Evolutionary conservation across 1,140 invertebrate species (phyloP).

Genomic region (Polyergus mexicanus): DNA sequence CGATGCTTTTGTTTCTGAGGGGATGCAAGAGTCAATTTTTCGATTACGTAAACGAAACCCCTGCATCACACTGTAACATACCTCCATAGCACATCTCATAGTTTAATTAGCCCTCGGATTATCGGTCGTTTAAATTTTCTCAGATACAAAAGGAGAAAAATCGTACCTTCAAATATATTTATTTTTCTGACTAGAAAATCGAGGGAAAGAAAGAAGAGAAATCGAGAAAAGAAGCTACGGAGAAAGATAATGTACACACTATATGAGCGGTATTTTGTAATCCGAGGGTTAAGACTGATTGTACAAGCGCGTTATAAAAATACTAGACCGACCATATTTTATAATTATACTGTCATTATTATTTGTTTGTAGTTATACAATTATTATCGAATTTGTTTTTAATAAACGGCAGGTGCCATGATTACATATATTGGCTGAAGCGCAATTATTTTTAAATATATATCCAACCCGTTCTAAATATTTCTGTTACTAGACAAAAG

Average conservation of each 20-base stretch:
- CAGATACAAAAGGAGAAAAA: neutral
- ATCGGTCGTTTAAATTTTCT: conserved; percentile 64
- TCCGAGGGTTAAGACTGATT: conserved; percentile 83
- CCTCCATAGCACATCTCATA: conserved; percentile 76
- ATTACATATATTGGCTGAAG: conserved; percentile 72
- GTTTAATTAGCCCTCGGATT: conserved; percentile 79
- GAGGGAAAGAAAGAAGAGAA: too few relatives aligned
- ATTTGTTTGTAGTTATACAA: conserved; percentile 82
- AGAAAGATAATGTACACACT: conserved; percentile 23
- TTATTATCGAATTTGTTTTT: conserved; percentile 83
- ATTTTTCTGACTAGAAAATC: conserved; percentile 65
- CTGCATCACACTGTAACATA: conserved; percentile 80
- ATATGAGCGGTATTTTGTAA: conserved; percentile 66
- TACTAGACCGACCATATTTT: conserved; percentile 80
- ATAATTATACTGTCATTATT: conserved; percentile 79
- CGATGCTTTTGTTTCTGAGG: conserved; percentile 68
- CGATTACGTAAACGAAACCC: conserved; percentile 66
- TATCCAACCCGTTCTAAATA: neutral
- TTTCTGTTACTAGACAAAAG: neutral
- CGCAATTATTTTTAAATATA: neutral
- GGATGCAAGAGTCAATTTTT: conserved; percentile 71
- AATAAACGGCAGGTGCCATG: conserved; percentile 85
- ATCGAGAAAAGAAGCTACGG: neutral
- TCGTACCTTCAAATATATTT: conserved; percentile 54
- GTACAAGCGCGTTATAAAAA: conserved; percentile 74